Conservation (phyloP, 2,113 vertebrate species). For the Eurypyga helias region DNA sequence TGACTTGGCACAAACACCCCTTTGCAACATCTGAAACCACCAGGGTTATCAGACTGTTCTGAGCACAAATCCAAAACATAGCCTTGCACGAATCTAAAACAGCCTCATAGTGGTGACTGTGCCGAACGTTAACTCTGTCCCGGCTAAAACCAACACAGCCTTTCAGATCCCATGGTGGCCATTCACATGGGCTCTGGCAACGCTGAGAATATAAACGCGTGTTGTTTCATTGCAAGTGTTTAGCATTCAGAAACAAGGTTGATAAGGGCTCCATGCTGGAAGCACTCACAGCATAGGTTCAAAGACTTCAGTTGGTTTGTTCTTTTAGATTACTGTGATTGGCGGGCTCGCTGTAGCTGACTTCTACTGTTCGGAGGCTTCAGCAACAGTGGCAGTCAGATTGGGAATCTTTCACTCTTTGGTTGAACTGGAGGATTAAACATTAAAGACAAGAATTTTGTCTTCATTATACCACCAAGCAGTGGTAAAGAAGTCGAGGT, state of each 20-base stretch:
- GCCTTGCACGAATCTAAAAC: too few relatives aligned
- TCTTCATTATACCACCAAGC: background rate
- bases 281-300: background rate
- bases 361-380: background rate
- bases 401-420: accelerated
- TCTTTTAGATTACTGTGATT: accelerated
- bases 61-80: too few relatives aligned
- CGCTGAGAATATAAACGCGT: background rate
- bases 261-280: background rate
- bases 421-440: background rate
- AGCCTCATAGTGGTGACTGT: too few relatives aligned
- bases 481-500: background rate
- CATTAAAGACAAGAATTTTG: background rate
- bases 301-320: too few relatives aligned
- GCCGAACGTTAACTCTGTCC: too few relatives aligned
- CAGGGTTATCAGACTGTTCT: too few relatives aligned
- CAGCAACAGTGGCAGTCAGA: background rate
- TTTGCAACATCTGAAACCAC: too few relatives aligned
- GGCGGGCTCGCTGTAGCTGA: background rate
- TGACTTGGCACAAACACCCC: too few relatives aligned
- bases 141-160: too few relatives aligned
- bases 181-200: background rate
- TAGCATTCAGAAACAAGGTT: background rate
- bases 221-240: background rate
- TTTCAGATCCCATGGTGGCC: too few relatives aligned